Conservation (phyloP, 2,797 vertebrate species). For the Bradypodion pumilum region DNA sequence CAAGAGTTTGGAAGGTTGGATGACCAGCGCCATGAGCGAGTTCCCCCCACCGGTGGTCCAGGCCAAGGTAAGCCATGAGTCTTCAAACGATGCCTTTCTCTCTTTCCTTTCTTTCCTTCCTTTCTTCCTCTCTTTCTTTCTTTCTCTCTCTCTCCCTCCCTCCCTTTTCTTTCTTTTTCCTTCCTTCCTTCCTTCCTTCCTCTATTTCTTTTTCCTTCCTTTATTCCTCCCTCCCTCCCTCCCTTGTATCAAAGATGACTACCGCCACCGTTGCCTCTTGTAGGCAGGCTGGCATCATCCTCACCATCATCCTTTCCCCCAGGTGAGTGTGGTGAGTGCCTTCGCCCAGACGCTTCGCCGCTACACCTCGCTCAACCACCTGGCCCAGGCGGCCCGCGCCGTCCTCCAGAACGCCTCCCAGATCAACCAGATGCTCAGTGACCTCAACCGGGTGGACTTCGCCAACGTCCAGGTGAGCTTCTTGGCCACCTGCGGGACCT, state of each 20-base stretch:
- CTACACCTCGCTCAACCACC: conserved; percentile 96
- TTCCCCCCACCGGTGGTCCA: conserved; percentile 92
- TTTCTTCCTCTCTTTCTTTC: too few species aligned
- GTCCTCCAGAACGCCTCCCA: conserved; percentile 98
- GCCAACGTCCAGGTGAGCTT: conserved; percentile 95
- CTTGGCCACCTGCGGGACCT: neutral
- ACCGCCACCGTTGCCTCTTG: too few species aligned
- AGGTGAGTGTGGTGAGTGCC: conserved; percentile 94
- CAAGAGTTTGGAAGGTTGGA: conserved; percentile 96
- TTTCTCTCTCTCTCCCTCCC: too few species aligned
- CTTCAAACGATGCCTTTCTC: too few species aligned
- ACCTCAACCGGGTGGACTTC: conserved; percentile 98
- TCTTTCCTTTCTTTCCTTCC: too few species aligned
- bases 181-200: too few species aligned
- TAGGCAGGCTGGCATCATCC: too few species aligned
- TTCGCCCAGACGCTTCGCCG: conserved; percentile 94
- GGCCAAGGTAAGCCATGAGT: conserved; percentile 84
- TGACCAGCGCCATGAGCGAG: conserved; percentile 93
- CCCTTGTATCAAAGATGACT: too few species aligned
- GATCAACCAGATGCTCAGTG: conserved; percentile 99
- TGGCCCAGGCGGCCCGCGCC: conserved; percentile 93
- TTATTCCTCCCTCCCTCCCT: too few species aligned
- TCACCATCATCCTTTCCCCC: neutral
- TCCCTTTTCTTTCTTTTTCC: too few species aligned
- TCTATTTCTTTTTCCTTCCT: too few species aligned